phyloP scores from a whole-genome alignment of 92 coral and sea anemone genomes.

The Actinostola sp. region DNA sequence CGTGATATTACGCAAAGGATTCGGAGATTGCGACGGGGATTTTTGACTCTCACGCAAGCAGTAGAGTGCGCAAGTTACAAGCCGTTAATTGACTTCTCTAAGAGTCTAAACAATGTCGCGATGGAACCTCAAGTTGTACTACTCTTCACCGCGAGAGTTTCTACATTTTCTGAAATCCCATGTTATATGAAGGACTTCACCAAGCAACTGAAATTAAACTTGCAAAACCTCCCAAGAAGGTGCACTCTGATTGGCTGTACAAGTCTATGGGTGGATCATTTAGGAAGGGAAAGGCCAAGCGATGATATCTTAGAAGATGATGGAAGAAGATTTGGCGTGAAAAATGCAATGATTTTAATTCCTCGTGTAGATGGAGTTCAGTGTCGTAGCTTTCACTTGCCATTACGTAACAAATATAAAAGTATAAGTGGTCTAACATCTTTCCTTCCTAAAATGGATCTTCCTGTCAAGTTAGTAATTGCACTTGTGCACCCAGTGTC shows the following conservation, averaged over 20 bases:
- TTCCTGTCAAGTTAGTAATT: constrained; percentile 69
- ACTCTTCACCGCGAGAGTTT: constrained; percentile 3
- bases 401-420: constrained; percentile 81
- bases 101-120: constrained; percentile 1
- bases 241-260: constrained; percentile 29
- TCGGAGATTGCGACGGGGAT: constrained; percentile 57
- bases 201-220: constrained; percentile 12
- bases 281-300: not conserved
- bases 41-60: constrained; percentile 25
- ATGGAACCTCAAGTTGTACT: constrained; percentile 39
- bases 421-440: constrained; percentile 68
- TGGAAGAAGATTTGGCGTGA: not conserved
- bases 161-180: constrained; percentile 10
- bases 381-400: constrained; percentile 59
- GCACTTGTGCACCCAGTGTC: constrained; percentile 82
- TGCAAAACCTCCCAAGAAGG: constrained; percentile 13
- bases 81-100: constrained; percentile 22
- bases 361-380: constrained; percentile 62
- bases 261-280: not conserved
- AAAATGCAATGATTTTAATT: constrained; percentile 54
- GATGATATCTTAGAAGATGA: not conserved
- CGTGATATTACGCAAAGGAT: constrained; percentile 56
- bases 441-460: constrained; percentile 72
- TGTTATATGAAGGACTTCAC: constrained; percentile 16
- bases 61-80: not conserved